Conservation (phyloP, 2,888 invertebrate genomes). For the Phortica magna region DNA sequence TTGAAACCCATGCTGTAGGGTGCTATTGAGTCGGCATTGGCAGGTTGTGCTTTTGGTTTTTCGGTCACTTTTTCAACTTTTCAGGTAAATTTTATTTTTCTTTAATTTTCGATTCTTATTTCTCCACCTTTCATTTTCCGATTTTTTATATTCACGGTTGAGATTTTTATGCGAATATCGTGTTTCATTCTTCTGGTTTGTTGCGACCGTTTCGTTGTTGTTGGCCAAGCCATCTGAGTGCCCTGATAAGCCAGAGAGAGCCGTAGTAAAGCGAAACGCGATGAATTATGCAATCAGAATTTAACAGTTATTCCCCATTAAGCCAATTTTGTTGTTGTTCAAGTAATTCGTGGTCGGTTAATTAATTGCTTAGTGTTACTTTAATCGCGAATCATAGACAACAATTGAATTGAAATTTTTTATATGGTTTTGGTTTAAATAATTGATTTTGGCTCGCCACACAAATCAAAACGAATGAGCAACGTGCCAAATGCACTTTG, state of each 20-base stretch:
- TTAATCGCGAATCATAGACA: background rate
- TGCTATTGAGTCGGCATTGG: background rate
- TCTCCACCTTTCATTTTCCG: constrained; percentile 24
- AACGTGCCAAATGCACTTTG: background rate
- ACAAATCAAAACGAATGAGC: background rate
- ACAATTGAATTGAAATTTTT: constrained; percentile 25
- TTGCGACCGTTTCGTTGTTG: background rate
- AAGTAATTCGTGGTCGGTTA: background rate
- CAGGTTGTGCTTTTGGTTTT: constrained; percentile 53
- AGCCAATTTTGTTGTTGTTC: background rate
- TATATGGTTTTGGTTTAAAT: too few relatives aligned
- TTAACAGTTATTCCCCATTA: constrained; percentile 16
- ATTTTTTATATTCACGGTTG: background rate
- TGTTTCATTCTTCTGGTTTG: constrained; percentile 50
- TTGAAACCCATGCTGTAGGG: too few relatives aligned
- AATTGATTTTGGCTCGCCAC: constrained; percentile 28
- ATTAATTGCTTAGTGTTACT: background rate
- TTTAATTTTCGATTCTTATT: constrained; percentile 32
- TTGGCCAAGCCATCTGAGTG: background rate
- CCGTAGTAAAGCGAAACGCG: background rate
- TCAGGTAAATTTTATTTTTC: background rate
- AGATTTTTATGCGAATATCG: constrained; percentile 54
- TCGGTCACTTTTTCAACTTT: constrained; percentile 31
- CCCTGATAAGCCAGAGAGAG: constrained; percentile 4
- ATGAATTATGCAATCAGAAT: constrained; percentile 22